A percentile compares a stretch with the other conserved stretches of the same genome.
Conservation (phyloP, 1,140 invertebrate species). For the Parasteatoda tepidariorum region DNA sequence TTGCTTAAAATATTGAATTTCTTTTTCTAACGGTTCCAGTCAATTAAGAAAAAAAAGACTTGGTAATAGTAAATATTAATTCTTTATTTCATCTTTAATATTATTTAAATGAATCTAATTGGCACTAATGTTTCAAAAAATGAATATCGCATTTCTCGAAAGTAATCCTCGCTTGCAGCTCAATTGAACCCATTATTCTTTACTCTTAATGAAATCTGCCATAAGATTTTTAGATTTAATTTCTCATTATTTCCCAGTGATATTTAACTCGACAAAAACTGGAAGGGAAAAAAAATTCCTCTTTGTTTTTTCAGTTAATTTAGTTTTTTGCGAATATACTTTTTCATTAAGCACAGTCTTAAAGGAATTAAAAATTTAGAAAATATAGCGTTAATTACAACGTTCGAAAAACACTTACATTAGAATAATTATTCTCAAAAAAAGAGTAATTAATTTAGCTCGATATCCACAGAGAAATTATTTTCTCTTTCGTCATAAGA, state of each 20-base stretch:
- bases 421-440: slow-evolving; percentile 16
- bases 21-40: neutral
- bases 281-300: no score
- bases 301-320: neutral
- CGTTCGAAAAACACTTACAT: slow-evolving; percentile 19
- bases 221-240: neutral
- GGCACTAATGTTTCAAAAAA: slow-evolving; percentile 28
- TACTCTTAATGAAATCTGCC: slow-evolving; percentile 31
- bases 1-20: neutral
- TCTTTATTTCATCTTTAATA: neutral
- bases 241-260: neutral
- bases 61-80: slow-evolving; percentile 10
- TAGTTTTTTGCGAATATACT: neutral
- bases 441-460: slow-evolving; percentile 9
- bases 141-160: slow-evolving; percentile 33
- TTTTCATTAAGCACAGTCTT: neutral
- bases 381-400: slow-evolving; percentile 40
- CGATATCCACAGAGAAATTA: neutral
- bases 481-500: slow-evolving; percentile 4
- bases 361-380: slow-evolving; percentile 1
- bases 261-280: neutral
- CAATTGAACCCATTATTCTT: slow-evolving; percentile 47
- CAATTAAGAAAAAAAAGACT: neutral
- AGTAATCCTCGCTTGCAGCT: slow-evolving; percentile 9
- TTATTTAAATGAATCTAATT: slow-evolving; percentile 45